phyloP scores from a whole-genome alignment of 1,140 invertebrate genomes.

The Drosophila ironensis region DNA sequence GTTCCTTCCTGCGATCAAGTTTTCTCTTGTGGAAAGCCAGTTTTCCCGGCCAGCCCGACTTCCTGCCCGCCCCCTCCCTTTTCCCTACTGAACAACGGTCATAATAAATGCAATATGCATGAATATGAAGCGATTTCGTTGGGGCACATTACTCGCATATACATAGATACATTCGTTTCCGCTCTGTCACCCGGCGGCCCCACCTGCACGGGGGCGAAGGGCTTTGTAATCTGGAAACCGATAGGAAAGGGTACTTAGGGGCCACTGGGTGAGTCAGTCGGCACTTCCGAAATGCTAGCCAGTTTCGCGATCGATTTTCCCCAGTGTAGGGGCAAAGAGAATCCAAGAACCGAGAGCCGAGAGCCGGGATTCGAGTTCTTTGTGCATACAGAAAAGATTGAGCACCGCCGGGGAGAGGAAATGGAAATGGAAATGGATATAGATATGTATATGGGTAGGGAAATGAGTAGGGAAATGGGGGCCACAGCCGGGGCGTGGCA shows the following conservation, averaged over 20 bases:
- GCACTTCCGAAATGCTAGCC: too few relatives aligned
- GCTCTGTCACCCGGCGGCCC: conserved; percentile 16
- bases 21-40: conserved; percentile 8
- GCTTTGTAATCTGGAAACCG: neutral
- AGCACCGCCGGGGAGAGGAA: conserved; percentile 6
- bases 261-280: too few relatives aligned
- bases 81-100: conserved; percentile 15
- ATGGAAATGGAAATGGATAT: neutral
- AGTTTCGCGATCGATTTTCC: neutral
- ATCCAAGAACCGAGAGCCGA: neutral
- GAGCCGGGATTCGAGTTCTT: conserved; percentile 2
- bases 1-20: too few relatives aligned
- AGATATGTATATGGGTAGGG: neutral
- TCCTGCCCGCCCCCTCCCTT: conserved; percentile 6
- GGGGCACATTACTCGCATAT: neutral
- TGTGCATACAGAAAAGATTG: too few relatives aligned
- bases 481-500: neutral
- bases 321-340: conserved; percentile 28
- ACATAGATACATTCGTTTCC: conserved; percentile 13
- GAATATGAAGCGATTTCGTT: conserved; percentile 21
- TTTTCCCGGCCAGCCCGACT: conserved; percentile 14
- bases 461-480: neutral
- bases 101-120: conserved; percentile 29
- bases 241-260: conserved; percentile 13
- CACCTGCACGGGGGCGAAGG: neutral